These are phyloP conservation scores for Eriosoma lanigerum DNA, from an alignment of 1,140 invertebrate species.

Conservation along the genomic window DNA sequence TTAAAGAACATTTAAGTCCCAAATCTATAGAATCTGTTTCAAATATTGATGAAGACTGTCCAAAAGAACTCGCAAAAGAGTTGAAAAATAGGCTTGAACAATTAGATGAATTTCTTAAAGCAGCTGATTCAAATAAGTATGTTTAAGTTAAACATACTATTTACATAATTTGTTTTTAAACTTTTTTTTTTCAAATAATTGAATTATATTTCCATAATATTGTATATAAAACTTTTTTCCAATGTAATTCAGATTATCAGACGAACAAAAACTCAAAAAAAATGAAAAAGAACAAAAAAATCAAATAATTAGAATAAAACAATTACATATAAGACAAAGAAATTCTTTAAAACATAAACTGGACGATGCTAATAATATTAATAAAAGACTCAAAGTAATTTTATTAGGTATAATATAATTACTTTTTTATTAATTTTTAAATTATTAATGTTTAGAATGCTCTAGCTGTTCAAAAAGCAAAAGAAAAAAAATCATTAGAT, in stretches of 20 bases:
- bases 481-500: too few species aligned
- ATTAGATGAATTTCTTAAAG: slow-evolving; percentile 67
- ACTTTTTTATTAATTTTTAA: too few species aligned
- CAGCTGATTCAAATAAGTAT: slow-evolving; percentile 61
- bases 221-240: too few species aligned
- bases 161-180: slow-evolving; percentile 58
- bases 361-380: slow-evolving; percentile 76
- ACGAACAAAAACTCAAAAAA: slow-evolving; percentile 73
- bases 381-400: slow-evolving; percentile 70
- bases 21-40: too few species aligned
- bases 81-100: slow-evolving; percentile 74
- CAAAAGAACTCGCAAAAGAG: slow-evolving; percentile 65
- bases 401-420: too few species aligned
- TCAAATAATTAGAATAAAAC: slow-evolving; percentile 77
- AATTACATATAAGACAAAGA: slow-evolving; percentile 75
- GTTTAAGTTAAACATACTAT: slow-evolving; percentile 46
- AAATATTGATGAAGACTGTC: slow-evolving; percentile 63
- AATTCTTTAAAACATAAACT: slow-evolving; percentile 83
- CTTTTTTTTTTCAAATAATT: slow-evolving; percentile 51
- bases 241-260: neutral
- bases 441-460: slow-evolving; percentile 58
- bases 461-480: slow-evolving; percentile 61
- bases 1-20: slow-evolving; percentile 75
- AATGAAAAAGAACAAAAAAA: slow-evolving; percentile 79
- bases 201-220: too few species aligned